These are phyloP conservation scores for Polyommatus icarus DNA, from an alignment of 2,888 invertebrate genomes.

Conservation along the genomic window DNA sequence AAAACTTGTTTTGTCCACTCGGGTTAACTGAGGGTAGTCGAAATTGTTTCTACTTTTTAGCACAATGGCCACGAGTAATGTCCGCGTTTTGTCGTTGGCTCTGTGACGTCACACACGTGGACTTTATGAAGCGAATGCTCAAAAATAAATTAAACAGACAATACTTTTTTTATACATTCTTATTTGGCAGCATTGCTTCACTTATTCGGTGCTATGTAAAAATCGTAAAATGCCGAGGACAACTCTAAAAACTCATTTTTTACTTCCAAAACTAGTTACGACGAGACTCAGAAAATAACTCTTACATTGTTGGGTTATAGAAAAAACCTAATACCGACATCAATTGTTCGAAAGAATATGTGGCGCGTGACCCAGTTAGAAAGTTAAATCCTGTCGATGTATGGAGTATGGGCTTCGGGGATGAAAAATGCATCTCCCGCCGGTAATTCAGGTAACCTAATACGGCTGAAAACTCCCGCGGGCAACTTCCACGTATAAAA, in stretches of 20 bases:
- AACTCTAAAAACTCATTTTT: not conserved
- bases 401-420: conserved; percentile 32
- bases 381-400: conserved; percentile 27
- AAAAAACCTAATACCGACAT: not conserved
- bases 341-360: conserved; percentile 17
- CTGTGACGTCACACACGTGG: conserved; percentile 21
- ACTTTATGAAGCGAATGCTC: not conserved
- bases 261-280: not conserved
- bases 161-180: not conserved
- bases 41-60: conserved; percentile 35
- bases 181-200: not conserved
- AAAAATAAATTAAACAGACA: conserved; percentile 3
- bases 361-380: conserved; percentile 24
- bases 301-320: not conserved
- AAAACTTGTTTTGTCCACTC: conserved; percentile 46
- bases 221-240: not conserved
- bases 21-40: conserved; percentile 34
- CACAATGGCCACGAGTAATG: conserved; percentile 34
- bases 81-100: conserved; percentile 32
- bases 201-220: not conserved
- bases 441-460: conserved; percentile 41
- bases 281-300: not conserved
- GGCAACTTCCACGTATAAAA: conserved; percentile 39
- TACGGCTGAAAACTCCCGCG: conserved; percentile 42
- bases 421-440: conserved; percentile 41